Base-by-base conservation (phyloP, 1,140 invertebrate species). In the Caenorhabditis elegans region DNA sequence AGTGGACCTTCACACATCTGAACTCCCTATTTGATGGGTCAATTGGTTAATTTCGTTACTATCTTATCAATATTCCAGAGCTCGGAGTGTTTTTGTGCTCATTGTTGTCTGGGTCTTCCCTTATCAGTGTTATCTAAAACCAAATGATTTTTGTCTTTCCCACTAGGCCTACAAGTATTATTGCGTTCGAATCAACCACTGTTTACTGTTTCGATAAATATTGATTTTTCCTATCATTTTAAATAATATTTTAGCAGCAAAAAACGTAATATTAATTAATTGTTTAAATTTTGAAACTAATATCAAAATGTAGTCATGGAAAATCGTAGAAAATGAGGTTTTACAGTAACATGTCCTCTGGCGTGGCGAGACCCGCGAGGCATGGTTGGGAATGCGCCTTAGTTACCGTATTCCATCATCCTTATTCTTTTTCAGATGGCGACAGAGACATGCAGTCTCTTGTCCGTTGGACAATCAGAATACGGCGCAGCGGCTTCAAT, bases 391-490 rank as follows among this genome's bases (percentile, higher is more conserved):
- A n/a, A n/a, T n/a, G n/a, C n/a, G n/a, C n/a, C n/a, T n/a, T n/a
- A n/a, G n/a, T n/a, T n/a, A n/a, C n/a, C n/a, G n/a, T n/a, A n/a
- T n/a, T n/a, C n/a, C n/a, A n/a, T n/a, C n/a, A n/a, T n/a, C n/a
- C n/a, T n/a, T n/a, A n/a, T n/a, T n/a, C n/a, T 43, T 53, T 70
- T 70, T 39, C 60, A 70, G 60, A 43, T 70, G 60, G 34, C 34
- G 60, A 70, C 60, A 39, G 77, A 78, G 77, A 46, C 86, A 13
- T 83, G 65, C 10, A 76, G 48, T 46, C 53, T 83, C 8, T 39
- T 83, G 19, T 70, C 77, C 6, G 28, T 36, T 82, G 86, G 82
- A 46, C 51, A 28, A 28, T 43, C 78, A 26, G 70, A 86, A 84
- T 82, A 78, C 89, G 53, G 84, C 28, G 60, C 51, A 46, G 39